Evolutionary conservation across 2,113 vertebrate species (phyloP).

Genomic region (Eclectus roratus): DNA sequence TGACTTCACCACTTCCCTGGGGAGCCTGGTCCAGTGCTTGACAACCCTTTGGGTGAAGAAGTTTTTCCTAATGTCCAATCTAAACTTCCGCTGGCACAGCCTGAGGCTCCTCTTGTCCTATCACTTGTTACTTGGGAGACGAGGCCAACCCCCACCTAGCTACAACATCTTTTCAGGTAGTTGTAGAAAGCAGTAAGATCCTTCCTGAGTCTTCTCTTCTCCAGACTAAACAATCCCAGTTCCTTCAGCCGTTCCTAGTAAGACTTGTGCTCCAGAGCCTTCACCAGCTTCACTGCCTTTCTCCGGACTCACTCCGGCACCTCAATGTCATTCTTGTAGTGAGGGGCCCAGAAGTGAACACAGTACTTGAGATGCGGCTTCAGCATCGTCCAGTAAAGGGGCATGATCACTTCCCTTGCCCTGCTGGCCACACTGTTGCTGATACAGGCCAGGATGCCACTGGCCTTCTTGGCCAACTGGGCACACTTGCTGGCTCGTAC

Average conservation of each 20-base stretch:
- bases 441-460: neutral
- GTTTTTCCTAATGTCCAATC: neutral
- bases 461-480: neutral
- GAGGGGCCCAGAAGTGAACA: neutral
- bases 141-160: rapidly evolving
- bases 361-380: rapidly evolving
- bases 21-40: neutral
- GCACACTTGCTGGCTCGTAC: neutral
- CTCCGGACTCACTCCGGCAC: rapidly evolving
- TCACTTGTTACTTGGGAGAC: neutral
- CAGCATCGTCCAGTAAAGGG: rapidly evolving
- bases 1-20: neutral
- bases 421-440: neutral
- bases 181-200: rapidly evolving
- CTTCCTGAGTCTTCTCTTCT: neutral
- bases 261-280: neutral
- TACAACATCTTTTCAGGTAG: neutral
- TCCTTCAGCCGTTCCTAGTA: neutral
- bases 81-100: neutral
- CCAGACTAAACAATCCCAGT: rapidly evolving
- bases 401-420: neutral
- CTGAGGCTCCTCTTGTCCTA: neutral
- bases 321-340: neutral
- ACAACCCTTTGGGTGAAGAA: neutral
- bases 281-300: rapidly evolving